Evolutionary conservation across 2,888 invertebrate genomes (phyloP).

Genomic region (Cheilosia grossa): DNA sequence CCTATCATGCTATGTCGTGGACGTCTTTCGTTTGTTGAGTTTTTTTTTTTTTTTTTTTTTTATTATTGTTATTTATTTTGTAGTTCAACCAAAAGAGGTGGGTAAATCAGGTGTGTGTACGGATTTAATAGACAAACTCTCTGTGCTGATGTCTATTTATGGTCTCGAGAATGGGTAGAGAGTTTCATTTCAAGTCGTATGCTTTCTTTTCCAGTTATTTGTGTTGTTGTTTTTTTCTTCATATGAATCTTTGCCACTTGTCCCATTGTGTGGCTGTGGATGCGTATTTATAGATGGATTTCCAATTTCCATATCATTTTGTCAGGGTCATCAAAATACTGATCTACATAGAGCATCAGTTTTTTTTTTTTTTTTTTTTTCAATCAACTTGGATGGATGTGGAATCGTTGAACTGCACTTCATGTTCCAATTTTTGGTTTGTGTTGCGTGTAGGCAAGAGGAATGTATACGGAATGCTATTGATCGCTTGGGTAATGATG

Average conservation of each 20-base stretch:
- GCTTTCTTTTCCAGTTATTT: slow-evolving; percentile 60
- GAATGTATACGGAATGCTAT: background rate
- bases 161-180: slow-evolving; percentile 58
- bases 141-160: slow-evolving; percentile 55
- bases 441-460: slow-evolving; percentile 1
- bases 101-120: slow-evolving; percentile 61
- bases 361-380: background rate
- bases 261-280: slow-evolving; percentile 39
- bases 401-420: slow-evolving; percentile 47
- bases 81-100: slow-evolving; percentile 49
- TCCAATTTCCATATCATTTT: slow-evolving; percentile 65
- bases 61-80: slow-evolving; percentile 24
- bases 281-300: slow-evolving; percentile 43
- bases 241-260: slow-evolving; percentile 21
- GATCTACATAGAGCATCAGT: background rate
- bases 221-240: background rate
- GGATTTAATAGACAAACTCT: slow-evolving; percentile 50
- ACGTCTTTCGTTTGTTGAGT: background rate
- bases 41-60: background rate
- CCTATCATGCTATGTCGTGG: slow-evolving; percentile 2
- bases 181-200: slow-evolving; percentile 64
- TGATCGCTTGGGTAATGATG: slow-evolving; percentile 15
- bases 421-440: slow-evolving; percentile 24
- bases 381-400: slow-evolving; percentile 40
- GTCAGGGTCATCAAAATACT: slow-evolving; percentile 20